Evolutionary conservation across 2,113 vertebrate genomes (phyloP).

Genomic region (Chinchilla lanigera): DNA sequence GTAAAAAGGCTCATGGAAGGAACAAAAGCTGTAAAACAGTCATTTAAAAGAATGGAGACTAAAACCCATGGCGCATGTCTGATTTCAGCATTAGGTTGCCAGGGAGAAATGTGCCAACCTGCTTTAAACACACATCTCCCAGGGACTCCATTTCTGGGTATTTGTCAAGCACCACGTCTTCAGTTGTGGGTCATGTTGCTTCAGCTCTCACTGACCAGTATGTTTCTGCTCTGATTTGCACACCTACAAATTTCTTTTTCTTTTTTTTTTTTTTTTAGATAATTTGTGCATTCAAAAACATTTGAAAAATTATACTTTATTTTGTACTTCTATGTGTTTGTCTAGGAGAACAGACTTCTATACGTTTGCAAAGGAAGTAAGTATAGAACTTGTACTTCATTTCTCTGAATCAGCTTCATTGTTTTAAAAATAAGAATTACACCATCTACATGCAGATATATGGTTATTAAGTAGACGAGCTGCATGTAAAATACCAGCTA

Average conservation of each 20-base stretch:
- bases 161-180: neutral
- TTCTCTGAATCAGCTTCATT: constrained; percentile 13
- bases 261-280: neutral
- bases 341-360: neutral
- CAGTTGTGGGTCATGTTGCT: neutral
- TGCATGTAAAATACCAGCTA: neutral
- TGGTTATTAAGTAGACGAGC: neutral
- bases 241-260: neutral
- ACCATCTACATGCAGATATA: neutral
- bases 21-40: neutral
- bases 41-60: neutral
- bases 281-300: neutral
- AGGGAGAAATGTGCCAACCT: neutral
- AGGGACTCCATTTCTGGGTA: neutral
- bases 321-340: constrained; percentile 14
- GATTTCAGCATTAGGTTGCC: neutral
- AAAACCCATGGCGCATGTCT: neutral
- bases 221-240: neutral
- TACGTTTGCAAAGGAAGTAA: constrained; percentile 20
- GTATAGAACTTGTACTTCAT: neutral
- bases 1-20: neutral
- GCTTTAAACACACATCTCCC: neutral
- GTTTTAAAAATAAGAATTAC: constrained; percentile 30
- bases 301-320: constrained; percentile 1
- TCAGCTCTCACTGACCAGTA: neutral